Percentiles rank a stretch among this genome's conserved stretches.
Evolutionary conservation across 2,797 vertebrate species (phyloP).

Genomic region (Paedocypris micromegethes): DNA sequence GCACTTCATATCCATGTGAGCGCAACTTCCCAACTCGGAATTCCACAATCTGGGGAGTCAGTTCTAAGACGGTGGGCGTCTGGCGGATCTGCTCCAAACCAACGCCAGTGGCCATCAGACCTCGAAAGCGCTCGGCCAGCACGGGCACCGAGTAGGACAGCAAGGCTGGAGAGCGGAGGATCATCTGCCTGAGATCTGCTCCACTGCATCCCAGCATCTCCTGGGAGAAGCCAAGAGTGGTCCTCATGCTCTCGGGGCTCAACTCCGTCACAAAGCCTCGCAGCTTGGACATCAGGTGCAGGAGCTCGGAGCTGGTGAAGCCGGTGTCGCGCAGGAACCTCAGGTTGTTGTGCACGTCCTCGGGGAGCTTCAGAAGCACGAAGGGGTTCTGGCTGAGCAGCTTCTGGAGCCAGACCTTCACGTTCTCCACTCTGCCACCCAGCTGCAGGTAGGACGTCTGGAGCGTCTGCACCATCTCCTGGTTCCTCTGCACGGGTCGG

Average conservation of each 20-base stretch:
- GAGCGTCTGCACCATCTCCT: conserved; percentile 70
- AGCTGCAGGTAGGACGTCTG: conserved; percentile 75
- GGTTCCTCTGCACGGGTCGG: conserved; percentile 74
- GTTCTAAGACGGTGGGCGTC: conserved; percentile 78
- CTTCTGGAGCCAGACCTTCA: conserved; percentile 89
- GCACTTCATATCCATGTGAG: conserved; percentile 70
- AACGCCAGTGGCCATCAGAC: conserved; percentile 73
- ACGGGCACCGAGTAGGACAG: conserved; percentile 77
- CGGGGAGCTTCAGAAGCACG: conserved; percentile 76
- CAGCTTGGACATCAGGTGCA: conserved; percentile 82
- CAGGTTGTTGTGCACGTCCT: conserved; percentile 71
- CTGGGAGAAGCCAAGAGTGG: conserved; percentile 74
- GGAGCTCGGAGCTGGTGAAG: conserved; percentile 76
- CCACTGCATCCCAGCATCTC: conserved; percentile 73
- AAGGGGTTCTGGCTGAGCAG: conserved; percentile 89
- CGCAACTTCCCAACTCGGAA: conserved; percentile 78
- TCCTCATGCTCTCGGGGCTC: conserved; percentile 68
- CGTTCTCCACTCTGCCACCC: conserved; percentile 78
- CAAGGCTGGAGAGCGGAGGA: conserved; percentile 82
- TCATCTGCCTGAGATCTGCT: conserved; percentile 68
- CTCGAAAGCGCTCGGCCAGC: conserved; percentile 76
- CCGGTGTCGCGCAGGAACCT: conserved; percentile 72
- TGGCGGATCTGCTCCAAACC: conserved; percentile 76
- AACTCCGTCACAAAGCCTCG: conserved; percentile 86
- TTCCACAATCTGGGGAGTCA: conserved; percentile 82